These are phyloP conservation scores for Globia sparganii DNA, from an alignment of 2,888 invertebrate species.

Conservation along the genomic window DNA sequence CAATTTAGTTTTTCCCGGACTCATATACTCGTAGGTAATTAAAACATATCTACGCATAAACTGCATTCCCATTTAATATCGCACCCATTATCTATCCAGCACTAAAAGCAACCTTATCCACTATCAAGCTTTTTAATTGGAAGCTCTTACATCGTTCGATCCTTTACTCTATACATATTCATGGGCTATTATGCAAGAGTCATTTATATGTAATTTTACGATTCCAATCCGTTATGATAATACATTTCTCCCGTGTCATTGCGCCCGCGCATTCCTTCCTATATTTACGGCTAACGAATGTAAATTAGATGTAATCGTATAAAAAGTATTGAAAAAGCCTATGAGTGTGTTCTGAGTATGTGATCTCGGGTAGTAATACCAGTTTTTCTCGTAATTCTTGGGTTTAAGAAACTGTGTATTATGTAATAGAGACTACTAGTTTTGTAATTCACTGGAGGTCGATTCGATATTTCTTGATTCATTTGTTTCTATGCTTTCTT, in stretches of 20 bases:
- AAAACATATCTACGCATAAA: background rate
- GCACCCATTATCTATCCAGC: background rate
- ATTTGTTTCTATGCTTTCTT: slow-evolving; percentile 3
- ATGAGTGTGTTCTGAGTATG: slow-evolving; percentile 38
- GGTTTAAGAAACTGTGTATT: slow-evolving; percentile 43
- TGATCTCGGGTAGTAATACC: slow-evolving; percentile 42
- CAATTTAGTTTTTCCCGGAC: background rate
- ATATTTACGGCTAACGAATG: slow-evolving; percentile 57
- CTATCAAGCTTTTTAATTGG: slow-evolving; percentile 32
- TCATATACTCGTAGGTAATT: background rate
- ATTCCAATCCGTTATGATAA: slow-evolving; percentile 54
- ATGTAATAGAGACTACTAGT: slow-evolving; percentile 32
- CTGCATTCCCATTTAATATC: background rate
- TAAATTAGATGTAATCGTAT: slow-evolving; percentile 62
- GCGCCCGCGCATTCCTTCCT: slow-evolving; percentile 57
- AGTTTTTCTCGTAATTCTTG: slow-evolving; percentile 51
- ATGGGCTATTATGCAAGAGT: slow-evolving; percentile 48
- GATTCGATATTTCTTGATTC: background rate
- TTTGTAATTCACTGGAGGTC: slow-evolving; percentile 13
- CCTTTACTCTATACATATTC: slow-evolving; percentile 54
- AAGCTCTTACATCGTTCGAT: slow-evolving; percentile 31
- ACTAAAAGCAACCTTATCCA: slow-evolving; percentile 9
- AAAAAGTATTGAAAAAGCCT: slow-evolving; percentile 49
- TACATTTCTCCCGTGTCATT: slow-evolving; percentile 63
- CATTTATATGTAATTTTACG: slow-evolving; percentile 58